Base-by-base conservation (phyloP, 2,113 vertebrate genomes). In the Ranitomeya variabilis region DNA sequence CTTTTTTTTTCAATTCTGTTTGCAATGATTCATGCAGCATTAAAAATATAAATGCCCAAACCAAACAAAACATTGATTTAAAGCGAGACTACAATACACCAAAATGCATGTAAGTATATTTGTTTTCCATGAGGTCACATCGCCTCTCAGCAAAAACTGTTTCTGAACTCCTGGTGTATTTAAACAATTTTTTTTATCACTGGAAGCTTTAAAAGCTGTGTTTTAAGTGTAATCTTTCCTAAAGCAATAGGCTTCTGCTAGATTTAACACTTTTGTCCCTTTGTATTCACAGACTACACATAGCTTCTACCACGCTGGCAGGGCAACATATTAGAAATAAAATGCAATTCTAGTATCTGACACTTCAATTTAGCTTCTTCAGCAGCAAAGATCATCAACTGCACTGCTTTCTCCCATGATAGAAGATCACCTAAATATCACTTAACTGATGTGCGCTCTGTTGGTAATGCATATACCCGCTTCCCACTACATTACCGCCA, bases 281-380 rank as follows among this genome's bases (percentile, higher is more conserved):
- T 94, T 93, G 90, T 91, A 93, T 94, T 91, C 91, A 86, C 83
- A 73, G 90, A 86, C 91, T 92, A 92, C 90, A 90, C 74, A 88
- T 82, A 92, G 79, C 86, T 93, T 93, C 91, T 94, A 92, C 91
- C 91, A 91, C 91, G 91, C 90, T 94, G 94, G 94, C 94, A 94
- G 94, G 90, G 90, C 91, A 94, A 94, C 94, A 92, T 93, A 94
- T 94, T 93, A 95, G 95, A 95, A 95, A 95, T 95, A 95, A 96
- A 96, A 95, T 92, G 92, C 93, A 95, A 94, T 92, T 91, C 91
- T 94, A 92, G 90, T 93, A 93, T 88, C 92, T 95, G 94, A 95
- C 95, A 95, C 93, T 96, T 94, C 91, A 93, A 93, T 95, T 95
- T 95, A 94, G 92, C 92, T 95, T 92, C 93, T 92, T 93, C 92